phyloP scores from a whole-genome alignment of 2,113 vertebrate species.

The Pseudorhombus dupliciocellatus region DNA sequence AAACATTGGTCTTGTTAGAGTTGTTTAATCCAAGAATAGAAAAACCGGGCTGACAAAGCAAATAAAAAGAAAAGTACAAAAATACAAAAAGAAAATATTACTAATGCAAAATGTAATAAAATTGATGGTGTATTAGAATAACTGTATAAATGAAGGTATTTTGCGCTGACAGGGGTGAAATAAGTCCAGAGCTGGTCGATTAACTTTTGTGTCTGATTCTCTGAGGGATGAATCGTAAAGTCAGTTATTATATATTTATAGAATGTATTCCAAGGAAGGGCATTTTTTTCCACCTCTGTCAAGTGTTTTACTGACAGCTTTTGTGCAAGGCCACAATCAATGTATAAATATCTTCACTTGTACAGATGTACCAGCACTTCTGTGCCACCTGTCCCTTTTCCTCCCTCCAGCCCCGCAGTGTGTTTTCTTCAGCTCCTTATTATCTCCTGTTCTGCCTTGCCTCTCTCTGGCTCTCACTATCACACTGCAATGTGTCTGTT shows the following conservation, averaged over 20 bases:
- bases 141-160: too few species aligned
- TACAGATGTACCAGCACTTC: not conserved
- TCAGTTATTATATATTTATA: not conserved
- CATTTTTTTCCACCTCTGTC: not conserved
- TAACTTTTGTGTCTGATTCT: not conserved
- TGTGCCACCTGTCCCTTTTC: not conserved
- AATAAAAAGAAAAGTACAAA: too few species aligned
- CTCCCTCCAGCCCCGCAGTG: not conserved
- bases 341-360: not conserved
- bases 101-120: too few species aligned
- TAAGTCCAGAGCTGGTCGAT: too few species aligned
- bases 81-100: too few species aligned
- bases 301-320: not conserved
- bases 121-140: too few species aligned
- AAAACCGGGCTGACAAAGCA: too few species aligned
- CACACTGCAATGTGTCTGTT: conserved; percentile 27
- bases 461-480: conserved; percentile 15
- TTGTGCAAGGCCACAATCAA: conserved; percentile 3
- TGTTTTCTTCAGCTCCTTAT: conserved; percentile 22
- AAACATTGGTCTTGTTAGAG: too few species aligned
- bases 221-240: not conserved
- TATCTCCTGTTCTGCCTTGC: conserved; percentile 9
- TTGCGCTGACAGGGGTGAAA: too few species aligned
- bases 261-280: not conserved
- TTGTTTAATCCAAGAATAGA: too few species aligned